Conservation (phyloP, 2,113 vertebrate genomes). For the Charadrius vociferus region DNA sequence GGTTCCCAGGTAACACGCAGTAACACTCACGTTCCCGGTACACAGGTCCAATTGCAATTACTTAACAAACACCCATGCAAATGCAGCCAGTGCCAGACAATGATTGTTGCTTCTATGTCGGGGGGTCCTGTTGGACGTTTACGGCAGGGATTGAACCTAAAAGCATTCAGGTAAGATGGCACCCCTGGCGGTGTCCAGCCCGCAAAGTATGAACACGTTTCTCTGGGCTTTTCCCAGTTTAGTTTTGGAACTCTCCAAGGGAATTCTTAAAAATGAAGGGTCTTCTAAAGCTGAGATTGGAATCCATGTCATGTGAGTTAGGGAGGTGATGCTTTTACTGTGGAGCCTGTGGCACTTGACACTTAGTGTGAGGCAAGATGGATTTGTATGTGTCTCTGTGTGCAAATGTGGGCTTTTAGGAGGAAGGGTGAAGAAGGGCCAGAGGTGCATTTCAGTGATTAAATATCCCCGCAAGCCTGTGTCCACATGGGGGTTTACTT, state of each 20-base stretch:
- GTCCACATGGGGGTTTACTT: background rate
- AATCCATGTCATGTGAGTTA: background rate
- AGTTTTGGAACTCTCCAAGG: background rate
- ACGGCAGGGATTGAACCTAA: background rate
- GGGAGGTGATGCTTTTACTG: background rate
- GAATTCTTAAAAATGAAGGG: background rate
- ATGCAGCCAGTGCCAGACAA: background rate
- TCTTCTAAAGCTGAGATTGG: background rate
- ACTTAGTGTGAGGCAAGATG: background rate
- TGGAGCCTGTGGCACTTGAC: background rate
- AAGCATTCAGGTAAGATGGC: background rate
- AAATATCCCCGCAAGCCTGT: background rate
- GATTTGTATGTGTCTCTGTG: background rate
- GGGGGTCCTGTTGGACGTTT: background rate
- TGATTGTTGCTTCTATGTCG: background rate
- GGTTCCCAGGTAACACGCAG: background rate
- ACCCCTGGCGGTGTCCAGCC: background rate
- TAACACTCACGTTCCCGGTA: background rate
- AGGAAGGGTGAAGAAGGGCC: background rate
- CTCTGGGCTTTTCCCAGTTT: background rate
- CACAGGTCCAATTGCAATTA: background rate
- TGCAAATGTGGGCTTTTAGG: background rate
- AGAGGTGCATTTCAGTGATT: background rate
- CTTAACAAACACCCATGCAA: background rate
- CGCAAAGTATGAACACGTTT: background rate